A percentile compares a stretch with the other conserved stretches of the same genome.
Evolutionary conservation across 2,113 vertebrate genomes (phyloP).

Genomic region (Toxostoma redivivum): DNA sequence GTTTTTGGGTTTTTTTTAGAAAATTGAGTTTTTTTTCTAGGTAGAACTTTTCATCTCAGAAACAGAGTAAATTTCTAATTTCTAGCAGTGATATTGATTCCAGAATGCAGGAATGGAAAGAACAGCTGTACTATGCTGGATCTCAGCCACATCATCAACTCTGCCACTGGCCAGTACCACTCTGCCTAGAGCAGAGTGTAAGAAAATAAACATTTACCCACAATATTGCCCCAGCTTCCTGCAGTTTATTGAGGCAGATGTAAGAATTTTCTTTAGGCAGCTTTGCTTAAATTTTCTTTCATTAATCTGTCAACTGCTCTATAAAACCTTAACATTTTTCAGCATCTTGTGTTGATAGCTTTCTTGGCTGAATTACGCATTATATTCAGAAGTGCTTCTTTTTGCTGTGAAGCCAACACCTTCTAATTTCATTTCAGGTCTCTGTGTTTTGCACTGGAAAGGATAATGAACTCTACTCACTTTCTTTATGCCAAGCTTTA

Average conservation of each 20-base stretch:
- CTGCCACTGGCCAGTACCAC: not conserved
- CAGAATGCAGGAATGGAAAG: not conserved
- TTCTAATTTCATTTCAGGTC: not conserved
- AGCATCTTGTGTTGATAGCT: not conserved
- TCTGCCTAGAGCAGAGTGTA: not conserved
- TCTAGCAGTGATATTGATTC: not conserved
- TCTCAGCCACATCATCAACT: not conserved
- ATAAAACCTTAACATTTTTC: not conserved
- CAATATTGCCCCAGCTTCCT: not conserved
- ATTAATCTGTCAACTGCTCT: not conserved
- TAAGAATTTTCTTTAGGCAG: not conserved
- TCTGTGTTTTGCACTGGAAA: not conserved
- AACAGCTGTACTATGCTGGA: not conserved
- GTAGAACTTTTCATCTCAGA: slow-evolving; percentile 11
- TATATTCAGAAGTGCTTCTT: not conserved
- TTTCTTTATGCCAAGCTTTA: not conserved
- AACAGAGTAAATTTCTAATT: not conserved
- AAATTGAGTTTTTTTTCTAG: not conserved
- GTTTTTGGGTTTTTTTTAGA: not conserved
- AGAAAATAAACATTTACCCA: not conserved
- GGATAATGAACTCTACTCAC: not conserved
- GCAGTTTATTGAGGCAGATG: not conserved
- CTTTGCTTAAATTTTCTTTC: not conserved
- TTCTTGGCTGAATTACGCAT: not conserved
- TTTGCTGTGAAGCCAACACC: not conserved